Conservation (phyloP, 2,797 vertebrate genomes). For the Glyptemys insculpta region DNA sequence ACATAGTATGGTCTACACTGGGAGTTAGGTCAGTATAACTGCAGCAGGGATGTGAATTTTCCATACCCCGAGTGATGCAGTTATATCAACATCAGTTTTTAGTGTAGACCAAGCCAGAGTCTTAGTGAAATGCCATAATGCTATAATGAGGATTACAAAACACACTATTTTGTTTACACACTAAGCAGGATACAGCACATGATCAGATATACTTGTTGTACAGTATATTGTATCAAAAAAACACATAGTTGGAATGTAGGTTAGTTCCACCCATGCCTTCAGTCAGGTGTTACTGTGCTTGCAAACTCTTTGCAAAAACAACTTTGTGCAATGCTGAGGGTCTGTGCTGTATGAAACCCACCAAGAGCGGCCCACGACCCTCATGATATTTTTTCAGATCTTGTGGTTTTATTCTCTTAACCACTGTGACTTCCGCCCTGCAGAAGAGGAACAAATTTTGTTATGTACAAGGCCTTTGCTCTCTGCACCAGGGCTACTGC, state of each 20-base stretch:
- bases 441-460: not conserved
- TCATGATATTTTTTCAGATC: constrained; percentile 6
- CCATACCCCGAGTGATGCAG: not conserved
- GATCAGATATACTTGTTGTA: rapidly evolving
- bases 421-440: constrained; percentile 67
- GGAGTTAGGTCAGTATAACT: not conserved
- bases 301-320: not conserved
- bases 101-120: not conserved
- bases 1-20: not conserved
- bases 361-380: constrained; percentile 9
- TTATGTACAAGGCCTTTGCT: not conserved
- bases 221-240: not conserved
- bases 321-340: not conserved
- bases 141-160: rapidly evolving
- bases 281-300: not conserved
- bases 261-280: not conserved
- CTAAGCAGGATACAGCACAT: not conserved
- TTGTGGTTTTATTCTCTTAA: constrained; percentile 46
- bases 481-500: constrained; percentile 17
- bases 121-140: not conserved
- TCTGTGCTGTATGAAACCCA: constrained; percentile 45
- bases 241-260: not conserved
- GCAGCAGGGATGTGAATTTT: not conserved
- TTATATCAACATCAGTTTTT: not conserved
- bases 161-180: rapidly evolving